A percentile compares a stretch with the other conserved stretches of the same genome.
Evolutionary conservation across 2,888 invertebrate species (phyloP).

Genomic region (Chloromyia formosa): DNA sequence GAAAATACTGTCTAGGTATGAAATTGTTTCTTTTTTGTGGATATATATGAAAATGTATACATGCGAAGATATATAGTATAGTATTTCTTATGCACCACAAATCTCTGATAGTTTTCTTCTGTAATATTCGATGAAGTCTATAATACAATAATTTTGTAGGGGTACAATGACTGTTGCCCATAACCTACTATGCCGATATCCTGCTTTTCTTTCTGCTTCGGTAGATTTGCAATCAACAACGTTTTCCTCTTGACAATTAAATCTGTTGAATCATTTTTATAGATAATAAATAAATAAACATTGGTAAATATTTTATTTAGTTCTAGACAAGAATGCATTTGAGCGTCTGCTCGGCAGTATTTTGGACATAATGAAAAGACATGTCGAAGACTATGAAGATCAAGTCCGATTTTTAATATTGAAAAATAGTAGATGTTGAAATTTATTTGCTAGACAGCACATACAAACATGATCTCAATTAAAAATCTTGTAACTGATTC

Average conservation of each 20-base stretch:
- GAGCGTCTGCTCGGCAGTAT: slow-evolving; percentile 96
- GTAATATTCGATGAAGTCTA: no score
- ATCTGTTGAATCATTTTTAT: no score
- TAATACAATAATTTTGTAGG: no score
- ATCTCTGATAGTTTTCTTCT: no score
- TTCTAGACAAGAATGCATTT: slow-evolving; percentile 96
- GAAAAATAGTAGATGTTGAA: slow-evolving; percentile 34
- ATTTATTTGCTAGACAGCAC: not conserved
- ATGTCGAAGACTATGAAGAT: slow-evolving; percentile 90
- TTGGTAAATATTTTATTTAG: slow-evolving; percentile 68
- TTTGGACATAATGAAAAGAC: slow-evolving; percentile 97
- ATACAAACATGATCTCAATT: not conserved
- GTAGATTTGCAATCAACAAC: not conserved
- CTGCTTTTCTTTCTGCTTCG: slow-evolving; percentile 2
- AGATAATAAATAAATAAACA: not conserved
- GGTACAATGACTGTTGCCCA: no score
- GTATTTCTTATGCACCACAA: no score
- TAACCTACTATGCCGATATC: no score
- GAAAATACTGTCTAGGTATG: no score
- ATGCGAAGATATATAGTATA: no score
- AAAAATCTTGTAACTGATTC: not conserved
- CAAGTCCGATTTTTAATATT: slow-evolving; percentile 46
- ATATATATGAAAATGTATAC: no score
- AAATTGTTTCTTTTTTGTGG: no score
- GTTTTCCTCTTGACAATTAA: no score